Conservation (phyloP, 2,113 vertebrate genomes). For the Brienomyrus longianalis region DNA sequence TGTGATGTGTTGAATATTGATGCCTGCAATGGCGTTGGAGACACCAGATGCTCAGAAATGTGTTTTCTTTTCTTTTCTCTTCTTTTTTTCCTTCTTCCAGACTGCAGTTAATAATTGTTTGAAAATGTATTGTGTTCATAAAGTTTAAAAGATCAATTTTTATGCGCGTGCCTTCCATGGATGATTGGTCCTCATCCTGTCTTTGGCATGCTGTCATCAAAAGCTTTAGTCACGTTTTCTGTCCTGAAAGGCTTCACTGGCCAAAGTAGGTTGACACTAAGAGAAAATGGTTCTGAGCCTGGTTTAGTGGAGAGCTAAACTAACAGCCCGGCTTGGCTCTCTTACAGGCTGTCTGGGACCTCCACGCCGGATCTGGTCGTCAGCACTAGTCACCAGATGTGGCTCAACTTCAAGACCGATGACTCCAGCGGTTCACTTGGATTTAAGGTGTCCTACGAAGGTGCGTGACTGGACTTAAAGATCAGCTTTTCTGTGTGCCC, state of each 20-base stretch:
- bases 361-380: constrained; percentile 92
- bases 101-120: constrained; percentile 63
- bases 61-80: constrained; percentile 20
- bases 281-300: background rate
- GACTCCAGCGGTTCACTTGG: constrained; percentile 86
- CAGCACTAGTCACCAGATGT: constrained; percentile 96
- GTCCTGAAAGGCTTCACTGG: constrained; percentile 31
- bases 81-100: constrained; percentile 2
- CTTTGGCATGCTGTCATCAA: constrained; percentile 20
- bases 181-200: constrained; percentile 18
- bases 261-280: constrained; percentile 16
- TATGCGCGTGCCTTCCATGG: constrained; percentile 35
- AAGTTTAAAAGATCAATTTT: constrained; percentile 57
- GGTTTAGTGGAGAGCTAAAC: background rate
- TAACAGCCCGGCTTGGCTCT: constrained; percentile 5
- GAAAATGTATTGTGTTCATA: constrained; percentile 56
- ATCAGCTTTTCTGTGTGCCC: background rate
- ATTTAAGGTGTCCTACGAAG: constrained; percentile 93
- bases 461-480: constrained; percentile 50
- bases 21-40: constrained; percentile 44
- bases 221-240: constrained; percentile 36
- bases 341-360: constrained; percentile 80
- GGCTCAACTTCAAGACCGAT: constrained; percentile 97
- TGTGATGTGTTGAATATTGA: constrained; percentile 42
- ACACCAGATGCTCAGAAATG: constrained; percentile 55